A percentile compares a stretch with the other conserved stretches of the same genome.
Evolutionary conservation across 2,888 invertebrate genomes (phyloP).

Genomic region (Acleris literana): DNA sequence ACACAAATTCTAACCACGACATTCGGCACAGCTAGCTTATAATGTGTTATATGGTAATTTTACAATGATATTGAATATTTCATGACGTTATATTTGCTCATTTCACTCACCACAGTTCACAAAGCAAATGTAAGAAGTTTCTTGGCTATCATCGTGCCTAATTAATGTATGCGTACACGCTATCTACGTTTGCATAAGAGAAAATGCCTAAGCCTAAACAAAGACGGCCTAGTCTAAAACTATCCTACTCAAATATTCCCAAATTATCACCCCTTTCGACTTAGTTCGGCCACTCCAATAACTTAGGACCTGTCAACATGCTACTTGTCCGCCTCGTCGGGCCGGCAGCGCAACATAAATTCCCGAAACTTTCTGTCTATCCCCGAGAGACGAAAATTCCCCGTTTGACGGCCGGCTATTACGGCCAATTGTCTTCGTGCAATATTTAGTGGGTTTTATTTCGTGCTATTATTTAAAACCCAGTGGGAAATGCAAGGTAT

Average conservation of each 20-base stretch:
- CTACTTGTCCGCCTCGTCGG: conserved; percentile 16
- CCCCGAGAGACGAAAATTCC: conserved; percentile 8
- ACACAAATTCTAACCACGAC: no score
- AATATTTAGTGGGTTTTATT: conserved; percentile 32
- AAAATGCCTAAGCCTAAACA: not conserved
- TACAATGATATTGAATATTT: no score
- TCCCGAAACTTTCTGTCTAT: conserved; percentile 24
- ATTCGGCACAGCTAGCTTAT: no score
- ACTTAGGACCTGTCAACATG: conserved; percentile 28
- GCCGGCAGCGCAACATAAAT: conserved; percentile 25
- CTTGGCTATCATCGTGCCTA: no score
- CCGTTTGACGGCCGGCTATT: conserved; percentile 12
- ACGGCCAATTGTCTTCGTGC: conserved; percentile 29
- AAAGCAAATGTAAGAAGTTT: no score
- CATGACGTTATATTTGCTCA: no score
- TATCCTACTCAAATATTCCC: conserved; percentile 15
- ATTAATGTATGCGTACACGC: no score
- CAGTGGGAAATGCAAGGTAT: conserved; percentile 7
- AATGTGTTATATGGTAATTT: no score
- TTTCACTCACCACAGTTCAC: no score
- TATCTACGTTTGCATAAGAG: no score
- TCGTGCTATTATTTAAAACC: conserved; percentile 14
- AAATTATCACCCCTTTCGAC: conserved; percentile 23
- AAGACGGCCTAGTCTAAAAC: not conserved
- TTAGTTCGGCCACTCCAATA: conserved; percentile 19